Evolutionary conservation across 2,888 invertebrate genomes (phyloP).

Genomic region (Stenurella melanura): DNA sequence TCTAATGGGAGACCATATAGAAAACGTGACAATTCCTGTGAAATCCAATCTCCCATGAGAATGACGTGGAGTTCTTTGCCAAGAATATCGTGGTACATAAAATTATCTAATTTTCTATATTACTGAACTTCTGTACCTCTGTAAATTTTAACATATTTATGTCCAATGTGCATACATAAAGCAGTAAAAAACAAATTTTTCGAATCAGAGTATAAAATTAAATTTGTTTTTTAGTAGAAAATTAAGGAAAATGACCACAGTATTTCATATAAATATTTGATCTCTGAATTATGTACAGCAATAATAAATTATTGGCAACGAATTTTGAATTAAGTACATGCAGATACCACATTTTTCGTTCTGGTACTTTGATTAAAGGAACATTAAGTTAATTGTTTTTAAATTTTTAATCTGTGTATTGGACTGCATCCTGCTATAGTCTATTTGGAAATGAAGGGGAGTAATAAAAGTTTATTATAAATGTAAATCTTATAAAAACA

Average conservation of each 20-base stretch:
- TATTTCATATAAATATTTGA: not conserved
- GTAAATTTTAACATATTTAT: not conserved
- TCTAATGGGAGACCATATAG: too few relatives aligned
- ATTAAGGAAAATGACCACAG: not conserved
- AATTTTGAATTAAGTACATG: not conserved
- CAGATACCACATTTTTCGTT: not conserved
- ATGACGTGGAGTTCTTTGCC: not conserved
- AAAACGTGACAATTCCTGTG: too few relatives aligned
- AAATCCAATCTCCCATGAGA: too few relatives aligned
- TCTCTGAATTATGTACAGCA: not conserved
- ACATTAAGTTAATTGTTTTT: too few relatives aligned
- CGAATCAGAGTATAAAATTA: too few relatives aligned
- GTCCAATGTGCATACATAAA: not conserved
- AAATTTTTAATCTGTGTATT: not conserved
- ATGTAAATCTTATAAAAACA: too few relatives aligned
- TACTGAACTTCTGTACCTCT: slow-evolving; percentile 9
- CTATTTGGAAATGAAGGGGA: too few relatives aligned
- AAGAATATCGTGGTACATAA: not conserved
- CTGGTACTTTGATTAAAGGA: too few relatives aligned
- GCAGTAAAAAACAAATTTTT: not conserved
- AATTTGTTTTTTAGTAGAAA: not conserved
- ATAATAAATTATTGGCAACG: slow-evolving; percentile 20
- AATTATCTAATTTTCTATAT: slow-evolving; percentile 3
- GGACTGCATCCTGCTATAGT: not conserved
- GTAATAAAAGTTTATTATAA: too few relatives aligned